These are phyloP conservation scores for Drosophila gaucha DNA, from an alignment of 2,888 invertebrate species.

Conservation along the genomic window DNA sequence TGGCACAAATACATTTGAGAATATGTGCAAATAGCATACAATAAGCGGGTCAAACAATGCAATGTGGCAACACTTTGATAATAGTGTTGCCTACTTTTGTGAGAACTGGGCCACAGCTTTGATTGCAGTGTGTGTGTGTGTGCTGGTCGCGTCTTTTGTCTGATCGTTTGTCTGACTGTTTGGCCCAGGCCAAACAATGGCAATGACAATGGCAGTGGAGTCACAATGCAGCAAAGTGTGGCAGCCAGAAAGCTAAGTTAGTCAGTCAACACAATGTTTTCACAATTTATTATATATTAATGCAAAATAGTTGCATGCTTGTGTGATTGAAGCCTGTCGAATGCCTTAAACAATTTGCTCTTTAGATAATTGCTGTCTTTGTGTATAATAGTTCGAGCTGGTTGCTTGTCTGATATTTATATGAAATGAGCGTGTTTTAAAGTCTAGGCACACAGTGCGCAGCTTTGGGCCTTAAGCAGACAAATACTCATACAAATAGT, in stretches of 20 bases:
- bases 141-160: slow-evolving; percentile 28
- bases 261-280: slow-evolving; percentile 21
- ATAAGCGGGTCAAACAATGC: slow-evolving; percentile 64
- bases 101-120: slow-evolving; percentile 32
- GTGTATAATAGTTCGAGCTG: slow-evolving; percentile 4
- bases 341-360: slow-evolving; percentile 31
- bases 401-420: slow-evolving; percentile 14
- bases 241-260: slow-evolving; percentile 6
- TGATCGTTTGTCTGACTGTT: slow-evolving; percentile 24
- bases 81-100: slow-evolving; percentile 52
- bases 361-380: slow-evolving; percentile 25
- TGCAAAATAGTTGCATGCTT: background rate
- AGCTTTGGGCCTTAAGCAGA: slow-evolving; percentile 10
- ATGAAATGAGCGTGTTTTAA: slow-evolving; percentile 31
- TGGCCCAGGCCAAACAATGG: slow-evolving; percentile 31
- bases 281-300: background rate
- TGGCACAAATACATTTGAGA: slow-evolving; percentile 42
- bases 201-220: slow-evolving; percentile 27
- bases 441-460: slow-evolving; percentile 6
- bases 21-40: slow-evolving; percentile 54
- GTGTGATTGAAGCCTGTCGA: slow-evolving; percentile 10
- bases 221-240: background rate
- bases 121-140: background rate
- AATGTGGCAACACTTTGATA: slow-evolving; percentile 62
- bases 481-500: slow-evolving; percentile 8